Conservation (phyloP, 2,888 invertebrate genomes). For the Cephus runcator region DNA sequence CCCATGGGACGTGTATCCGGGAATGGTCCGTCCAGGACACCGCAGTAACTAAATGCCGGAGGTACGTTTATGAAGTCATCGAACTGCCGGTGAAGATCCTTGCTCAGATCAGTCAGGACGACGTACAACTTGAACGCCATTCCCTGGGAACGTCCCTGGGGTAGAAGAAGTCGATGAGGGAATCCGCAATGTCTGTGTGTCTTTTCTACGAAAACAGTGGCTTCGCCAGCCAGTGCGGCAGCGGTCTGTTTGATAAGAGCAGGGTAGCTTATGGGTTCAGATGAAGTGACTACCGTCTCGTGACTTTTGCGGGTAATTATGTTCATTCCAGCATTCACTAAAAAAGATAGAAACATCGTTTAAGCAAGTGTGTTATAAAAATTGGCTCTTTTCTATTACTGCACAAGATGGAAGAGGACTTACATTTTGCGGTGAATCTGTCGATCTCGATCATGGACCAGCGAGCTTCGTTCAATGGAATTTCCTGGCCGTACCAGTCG, state of each 20-base stretch:
- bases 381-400: background rate
- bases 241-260: slow-evolving; percentile 60
- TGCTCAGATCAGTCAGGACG: slow-evolving; percentile 63
- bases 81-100: slow-evolving; percentile 5
- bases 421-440: slow-evolving; percentile 62
- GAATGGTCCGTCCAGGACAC: slow-evolving; percentile 68
- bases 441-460: slow-evolving; percentile 73
- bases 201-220: slow-evolving; percentile 66
- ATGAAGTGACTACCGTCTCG: slow-evolving; percentile 42
- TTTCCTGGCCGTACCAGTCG: slow-evolving; percentile 67
- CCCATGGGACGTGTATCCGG: slow-evolving; percentile 75
- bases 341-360: background rate
- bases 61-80: background rate
- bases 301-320: slow-evolving; percentile 35
- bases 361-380: background rate
- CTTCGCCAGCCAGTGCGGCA: slow-evolving; percentile 65
- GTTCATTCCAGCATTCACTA: slow-evolving; percentile 32
- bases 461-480: slow-evolving; percentile 69
- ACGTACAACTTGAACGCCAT: slow-evolving; percentile 72
- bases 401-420: background rate
- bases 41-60: slow-evolving; percentile 61
- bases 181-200: slow-evolving; percentile 67
- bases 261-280: slow-evolving; percentile 37
- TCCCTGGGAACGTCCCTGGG: slow-evolving; percentile 71
- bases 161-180: slow-evolving; percentile 71